phyloP scores from a whole-genome alignment of 2,888 invertebrate species.

The Melanostoma scalare region DNA sequence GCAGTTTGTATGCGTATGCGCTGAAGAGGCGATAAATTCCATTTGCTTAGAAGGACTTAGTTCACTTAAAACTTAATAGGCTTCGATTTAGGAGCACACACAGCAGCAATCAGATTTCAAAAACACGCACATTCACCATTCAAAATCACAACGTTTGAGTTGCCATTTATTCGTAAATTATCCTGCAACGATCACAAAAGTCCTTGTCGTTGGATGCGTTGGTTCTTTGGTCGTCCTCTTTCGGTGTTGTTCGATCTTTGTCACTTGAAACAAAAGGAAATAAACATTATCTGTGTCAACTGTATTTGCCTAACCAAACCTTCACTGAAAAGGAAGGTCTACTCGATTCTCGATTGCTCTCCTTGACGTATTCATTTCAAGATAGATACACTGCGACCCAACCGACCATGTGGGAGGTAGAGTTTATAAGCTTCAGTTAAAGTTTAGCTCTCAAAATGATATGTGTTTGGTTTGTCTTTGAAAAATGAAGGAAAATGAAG shows the following conservation, averaged over 20 bases:
- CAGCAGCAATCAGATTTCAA: neutral
- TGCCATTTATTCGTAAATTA: slow-evolving; percentile 63
- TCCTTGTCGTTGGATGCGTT: neutral
- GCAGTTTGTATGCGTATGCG: slow-evolving; percentile 1
- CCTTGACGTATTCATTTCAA: slow-evolving; percentile 37
- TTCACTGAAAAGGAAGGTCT: neutral
- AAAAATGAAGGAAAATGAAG: slow-evolving; percentile 1
- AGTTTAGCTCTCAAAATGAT: slow-evolving; percentile 16
- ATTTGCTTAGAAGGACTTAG: slow-evolving; percentile 21
- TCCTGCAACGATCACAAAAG: slow-evolving; percentile 50
- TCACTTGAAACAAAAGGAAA: slow-evolving; percentile 43
- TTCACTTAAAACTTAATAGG: slow-evolving; percentile 25
- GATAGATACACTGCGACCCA: slow-evolving; percentile 15
- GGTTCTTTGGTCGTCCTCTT: slow-evolving; percentile 26
- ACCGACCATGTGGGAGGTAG: neutral
- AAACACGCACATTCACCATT: neutral
- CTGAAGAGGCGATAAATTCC: slow-evolving; percentile 24
- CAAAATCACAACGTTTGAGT: slow-evolving; percentile 48
- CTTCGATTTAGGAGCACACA: slow-evolving; percentile 14
- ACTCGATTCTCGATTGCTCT: slow-evolving; percentile 15
- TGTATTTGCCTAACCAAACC: slow-evolving; percentile 31
- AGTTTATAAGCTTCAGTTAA: neutral
- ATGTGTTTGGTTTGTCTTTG: neutral
- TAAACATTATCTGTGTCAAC: slow-evolving; percentile 40
- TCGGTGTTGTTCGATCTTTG: slow-evolving; percentile 37